Evolutionary conservation across 2,888 invertebrate species (phyloP).

Genomic region (Drosophila seclusa): DNA sequence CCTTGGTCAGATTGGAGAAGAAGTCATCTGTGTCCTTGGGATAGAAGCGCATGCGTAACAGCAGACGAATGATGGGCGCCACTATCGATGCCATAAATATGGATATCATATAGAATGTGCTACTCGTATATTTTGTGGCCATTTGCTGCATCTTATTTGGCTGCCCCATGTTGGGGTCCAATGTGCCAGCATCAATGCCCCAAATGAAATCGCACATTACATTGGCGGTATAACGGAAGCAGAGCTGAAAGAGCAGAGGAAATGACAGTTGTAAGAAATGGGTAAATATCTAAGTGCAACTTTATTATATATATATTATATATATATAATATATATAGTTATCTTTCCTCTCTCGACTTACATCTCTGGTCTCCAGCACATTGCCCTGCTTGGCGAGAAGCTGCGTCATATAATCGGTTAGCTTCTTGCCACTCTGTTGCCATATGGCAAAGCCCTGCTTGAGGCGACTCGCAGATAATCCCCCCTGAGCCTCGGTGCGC

Average conservation of each 20-base stretch:
- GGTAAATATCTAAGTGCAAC: background rate
- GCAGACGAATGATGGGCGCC: constrained; percentile 60
- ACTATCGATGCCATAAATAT: constrained; percentile 62
- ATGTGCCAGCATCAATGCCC: constrained; percentile 79
- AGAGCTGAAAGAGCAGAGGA: constrained; percentile 52
- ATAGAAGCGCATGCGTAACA: constrained; percentile 66
- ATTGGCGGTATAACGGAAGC: constrained; percentile 74
- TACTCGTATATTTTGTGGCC: constrained; percentile 65
- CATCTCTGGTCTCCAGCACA: constrained; percentile 72
- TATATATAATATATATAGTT: background rate
- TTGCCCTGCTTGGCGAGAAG: constrained; percentile 15
- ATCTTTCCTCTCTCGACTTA: constrained; percentile 39
- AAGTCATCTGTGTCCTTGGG: constrained; percentile 87
- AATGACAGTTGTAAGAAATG: background rate
- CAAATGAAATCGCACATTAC: constrained; percentile 81
- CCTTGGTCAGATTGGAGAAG: constrained; percentile 71
- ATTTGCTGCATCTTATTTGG: constrained; percentile 59
- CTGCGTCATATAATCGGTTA: constrained; percentile 51
- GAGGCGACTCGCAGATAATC: constrained; percentile 84
- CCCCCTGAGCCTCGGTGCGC: constrained; percentile 85
- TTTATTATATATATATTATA: background rate
- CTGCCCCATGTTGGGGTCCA: constrained; percentile 26
- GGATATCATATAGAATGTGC: constrained; percentile 58
- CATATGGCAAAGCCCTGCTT: constrained; percentile 70
- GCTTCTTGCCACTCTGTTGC: constrained; percentile 59